phyloP scores from a whole-genome alignment of 2,797 vertebrate genomes.

The Heliangelus exortis region DNA sequence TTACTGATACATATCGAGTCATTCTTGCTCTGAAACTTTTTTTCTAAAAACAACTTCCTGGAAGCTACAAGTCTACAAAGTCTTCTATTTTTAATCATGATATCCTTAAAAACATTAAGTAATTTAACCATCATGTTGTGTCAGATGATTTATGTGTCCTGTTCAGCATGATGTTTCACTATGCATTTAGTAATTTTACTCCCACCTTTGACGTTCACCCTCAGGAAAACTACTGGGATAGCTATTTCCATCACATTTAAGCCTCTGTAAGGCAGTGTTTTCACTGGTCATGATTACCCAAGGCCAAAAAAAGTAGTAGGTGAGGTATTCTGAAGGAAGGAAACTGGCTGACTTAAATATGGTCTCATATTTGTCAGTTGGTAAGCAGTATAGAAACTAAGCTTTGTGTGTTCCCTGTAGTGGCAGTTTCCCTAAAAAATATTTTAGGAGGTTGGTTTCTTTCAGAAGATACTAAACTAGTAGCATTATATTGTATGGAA shows the following conservation, averaged over 20 bases:
- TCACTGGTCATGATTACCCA: neutral
- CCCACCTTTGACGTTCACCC: neutral
- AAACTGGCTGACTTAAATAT: neutral
- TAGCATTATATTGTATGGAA: neutral
- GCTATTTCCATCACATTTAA: neutral
- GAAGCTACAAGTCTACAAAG: neutral
- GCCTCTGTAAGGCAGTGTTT: neutral
- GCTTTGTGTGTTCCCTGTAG: neutral
- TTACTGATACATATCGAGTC: slow-evolving; percentile 13
- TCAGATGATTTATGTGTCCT: neutral
- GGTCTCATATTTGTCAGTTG: neutral
- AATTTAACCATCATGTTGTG: neutral
- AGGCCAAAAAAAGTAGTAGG: neutral
- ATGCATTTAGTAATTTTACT: neutral
- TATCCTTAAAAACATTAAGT: slow-evolving; percentile 26
- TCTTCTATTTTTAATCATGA: slow-evolving; percentile 18
- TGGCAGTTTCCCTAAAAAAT: neutral
- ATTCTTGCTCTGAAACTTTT: slow-evolving; percentile 1
- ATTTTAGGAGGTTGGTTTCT: neutral
- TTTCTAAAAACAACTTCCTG: slow-evolving; percentile 8
- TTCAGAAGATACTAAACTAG: neutral
- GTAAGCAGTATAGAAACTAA: neutral
- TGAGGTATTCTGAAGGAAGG: neutral
- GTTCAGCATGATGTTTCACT: neutral
- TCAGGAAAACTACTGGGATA: neutral